These are phyloP conservation scores for Drosophila recens DNA, from an alignment of 2,888 invertebrate genomes.

Conservation along the genomic window DNA sequence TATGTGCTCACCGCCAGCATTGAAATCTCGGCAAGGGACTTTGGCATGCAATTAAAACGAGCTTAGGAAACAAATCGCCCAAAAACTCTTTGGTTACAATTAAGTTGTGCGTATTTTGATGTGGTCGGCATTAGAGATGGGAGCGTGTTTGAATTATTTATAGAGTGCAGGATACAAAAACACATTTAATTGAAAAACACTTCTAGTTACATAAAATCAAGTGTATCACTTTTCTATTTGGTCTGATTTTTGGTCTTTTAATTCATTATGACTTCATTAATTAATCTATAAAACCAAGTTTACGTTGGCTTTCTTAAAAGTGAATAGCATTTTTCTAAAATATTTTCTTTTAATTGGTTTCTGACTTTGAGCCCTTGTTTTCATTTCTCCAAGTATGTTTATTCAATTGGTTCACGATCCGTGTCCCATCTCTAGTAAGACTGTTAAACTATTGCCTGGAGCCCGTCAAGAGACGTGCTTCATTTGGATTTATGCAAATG, in stretches of 20 bases:
- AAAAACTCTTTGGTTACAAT: constrained; percentile 61
- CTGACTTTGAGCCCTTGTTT: too few relatives aligned
- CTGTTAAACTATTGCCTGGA: neutral
- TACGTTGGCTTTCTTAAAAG: too few relatives aligned
- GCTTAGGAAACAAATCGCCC: constrained; percentile 61
- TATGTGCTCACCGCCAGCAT: constrained; percentile 11
- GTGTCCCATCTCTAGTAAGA: constrained; percentile 9
- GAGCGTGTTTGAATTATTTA: neutral
- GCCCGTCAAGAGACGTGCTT: constrained; percentile 16
- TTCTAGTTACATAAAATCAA: too few relatives aligned
- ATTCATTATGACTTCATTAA: too few relatives aligned
- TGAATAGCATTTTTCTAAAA: too few relatives aligned
- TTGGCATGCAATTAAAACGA: constrained; percentile 66
- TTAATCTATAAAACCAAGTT: too few relatives aligned
- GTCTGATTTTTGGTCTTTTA: too few relatives aligned
- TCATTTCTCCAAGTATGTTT: neutral
- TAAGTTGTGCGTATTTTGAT: constrained; percentile 58
- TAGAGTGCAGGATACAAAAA: neutral
- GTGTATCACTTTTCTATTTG: too few relatives aligned
- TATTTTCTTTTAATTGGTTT: too few relatives aligned
- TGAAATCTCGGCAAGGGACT: constrained; percentile 33
- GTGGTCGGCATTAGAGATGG: constrained; percentile 18
- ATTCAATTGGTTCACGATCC: neutral
- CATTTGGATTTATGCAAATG: constrained; percentile 64
- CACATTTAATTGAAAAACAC: neutral